These are phyloP conservation scores for Busseola fusca DNA, from an alignment of 2,888 invertebrate species.

Conservation along the genomic window DNA sequence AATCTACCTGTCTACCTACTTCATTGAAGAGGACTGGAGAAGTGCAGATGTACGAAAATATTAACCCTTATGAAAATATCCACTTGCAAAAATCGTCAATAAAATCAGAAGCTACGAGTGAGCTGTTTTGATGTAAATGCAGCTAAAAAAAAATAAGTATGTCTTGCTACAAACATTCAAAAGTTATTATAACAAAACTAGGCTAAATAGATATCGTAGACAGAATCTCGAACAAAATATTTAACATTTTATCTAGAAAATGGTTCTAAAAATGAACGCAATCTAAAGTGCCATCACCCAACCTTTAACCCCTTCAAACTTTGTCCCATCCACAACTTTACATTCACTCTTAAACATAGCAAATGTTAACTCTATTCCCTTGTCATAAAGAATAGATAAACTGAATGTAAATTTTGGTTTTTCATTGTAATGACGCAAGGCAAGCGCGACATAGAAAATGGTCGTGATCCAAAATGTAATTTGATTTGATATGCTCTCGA, in stretches of 20 bases:
- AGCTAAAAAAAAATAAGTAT: neutral
- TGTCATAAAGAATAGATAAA: neutral
- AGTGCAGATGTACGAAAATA: too few relatives aligned
- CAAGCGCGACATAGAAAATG: conserved; percentile 23
- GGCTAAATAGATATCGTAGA: neutral
- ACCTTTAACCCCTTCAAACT: conserved; percentile 56
- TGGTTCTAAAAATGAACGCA: conserved; percentile 32
- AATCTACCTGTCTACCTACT: too few relatives aligned
- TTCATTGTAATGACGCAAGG: conserved; percentile 17
- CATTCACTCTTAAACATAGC: neutral
- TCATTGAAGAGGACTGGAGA: too few relatives aligned
- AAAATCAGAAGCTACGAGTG: neutral
- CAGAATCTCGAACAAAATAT: conserved; percentile 28
- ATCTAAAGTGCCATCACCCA: conserved; percentile 58
- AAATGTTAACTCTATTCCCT: conserved; percentile 21
- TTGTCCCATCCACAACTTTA: conserved; percentile 22
- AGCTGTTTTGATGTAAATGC: neutral
- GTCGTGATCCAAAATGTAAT: conserved; percentile 49
- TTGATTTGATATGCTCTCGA: conserved; percentile 56
- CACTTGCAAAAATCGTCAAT: neutral
- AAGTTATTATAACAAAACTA: neutral
- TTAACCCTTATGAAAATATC: neutral
- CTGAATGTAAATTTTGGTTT: neutral
- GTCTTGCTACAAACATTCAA: neutral
- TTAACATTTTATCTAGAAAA: conserved; percentile 35